These are phyloP conservation scores for Tyrophagus putrescentiae DNA, from an alignment of 1,140 invertebrate genomes.

Conservation along the genomic window DNA sequence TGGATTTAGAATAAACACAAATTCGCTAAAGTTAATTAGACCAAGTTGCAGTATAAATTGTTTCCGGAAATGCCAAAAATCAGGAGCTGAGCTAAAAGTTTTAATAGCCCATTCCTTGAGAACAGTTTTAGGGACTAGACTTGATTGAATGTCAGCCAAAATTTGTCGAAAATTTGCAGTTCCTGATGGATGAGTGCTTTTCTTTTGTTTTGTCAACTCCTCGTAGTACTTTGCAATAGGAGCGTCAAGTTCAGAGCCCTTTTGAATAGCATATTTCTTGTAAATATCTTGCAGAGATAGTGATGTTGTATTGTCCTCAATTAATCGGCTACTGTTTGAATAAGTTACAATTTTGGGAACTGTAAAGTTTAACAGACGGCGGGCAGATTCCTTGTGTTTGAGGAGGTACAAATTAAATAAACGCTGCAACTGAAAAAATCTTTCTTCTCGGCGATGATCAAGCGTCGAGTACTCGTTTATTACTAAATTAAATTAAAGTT, in stretches of 20 bases:
- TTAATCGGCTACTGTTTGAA: slow-evolving; percentile 81
- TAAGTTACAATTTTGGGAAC: slow-evolving; percentile 85
- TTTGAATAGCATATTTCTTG: slow-evolving; percentile 49
- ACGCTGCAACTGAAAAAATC: slow-evolving; percentile 73
- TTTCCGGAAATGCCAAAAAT: slow-evolving; percentile 96
- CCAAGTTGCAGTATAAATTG: slow-evolving; percentile 86
- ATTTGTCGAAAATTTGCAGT: slow-evolving; percentile 78
- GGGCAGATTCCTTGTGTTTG: slow-evolving; percentile 85
- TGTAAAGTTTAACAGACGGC: slow-evolving; percentile 78
- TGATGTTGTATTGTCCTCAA: slow-evolving; percentile 87
- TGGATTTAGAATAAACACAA: slow-evolving; percentile 82
- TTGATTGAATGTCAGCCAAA: slow-evolving; percentile 71
- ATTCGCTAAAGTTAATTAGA: slow-evolving; percentile 75
- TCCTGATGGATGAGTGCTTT: slow-evolving; percentile 63
- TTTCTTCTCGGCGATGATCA: slow-evolving; percentile 77
- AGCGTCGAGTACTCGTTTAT: slow-evolving; percentile 85
- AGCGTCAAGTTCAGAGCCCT: slow-evolving; percentile 62
- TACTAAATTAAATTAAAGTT: slow-evolving; percentile 84
- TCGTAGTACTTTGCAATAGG: slow-evolving; percentile 84
- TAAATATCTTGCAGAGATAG: slow-evolving; percentile 83
- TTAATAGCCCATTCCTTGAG: slow-evolving; percentile 75
- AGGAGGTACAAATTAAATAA: slow-evolving; percentile 89
- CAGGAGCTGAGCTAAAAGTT: slow-evolving; percentile 73
- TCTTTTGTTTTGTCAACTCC: slow-evolving; percentile 69
- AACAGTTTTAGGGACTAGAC: slow-evolving; percentile 69